Evolutionary conservation across 2,797 vertebrate genomes (phyloP), one percentile per base, ranked within the genome.

Genomic region (Clarias platycephalus): DNA sequence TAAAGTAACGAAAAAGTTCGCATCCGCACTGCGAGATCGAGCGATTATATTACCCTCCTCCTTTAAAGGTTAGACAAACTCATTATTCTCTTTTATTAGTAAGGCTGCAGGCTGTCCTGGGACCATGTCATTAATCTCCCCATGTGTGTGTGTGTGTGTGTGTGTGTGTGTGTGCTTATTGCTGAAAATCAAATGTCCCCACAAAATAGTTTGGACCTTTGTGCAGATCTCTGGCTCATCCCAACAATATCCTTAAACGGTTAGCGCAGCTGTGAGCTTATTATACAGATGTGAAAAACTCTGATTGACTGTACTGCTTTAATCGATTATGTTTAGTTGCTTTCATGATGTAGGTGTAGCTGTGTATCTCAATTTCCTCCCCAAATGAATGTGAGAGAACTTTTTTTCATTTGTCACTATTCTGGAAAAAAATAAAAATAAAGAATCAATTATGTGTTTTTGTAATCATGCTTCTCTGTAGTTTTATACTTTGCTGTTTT

Each of bases 101-200:
- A 86, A 92, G 92, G 92, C 93, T 93, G 80, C 63, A 68, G 85
- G 24, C 86, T 77, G 85, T 85, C 87, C 88, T 90, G 86, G 78
- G 87, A 90, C 87, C 87, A 86, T 87, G n/a, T 67, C 92, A 94
- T 95, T 93, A 92, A 95, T 95, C 92, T 90, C 91, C 82, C 79
- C 89, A 92, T 86, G 34, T 81, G 20, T 4, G 15, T 55, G 7
- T 57, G 60, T 62, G n/a, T n/a, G 18, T 62, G 18, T 62, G 22
- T 62, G 22, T n/a, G 60, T 18, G 28, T 18, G 18, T 49, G 44
- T 13, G 49, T 53, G 49, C 12, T 13, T 53, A 13, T 53, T 57
- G 4, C 16, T 58, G 9, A 62, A 34, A 37, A 63, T 13, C 58
- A 26, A 71, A 37, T n/a, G 12, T 16, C 24, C 40, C 6, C 24